These are phyloP conservation scores for Gallirallus australis DNA, from an alignment of 2,797 vertebrate species.

Conservation along the genomic window DNA sequence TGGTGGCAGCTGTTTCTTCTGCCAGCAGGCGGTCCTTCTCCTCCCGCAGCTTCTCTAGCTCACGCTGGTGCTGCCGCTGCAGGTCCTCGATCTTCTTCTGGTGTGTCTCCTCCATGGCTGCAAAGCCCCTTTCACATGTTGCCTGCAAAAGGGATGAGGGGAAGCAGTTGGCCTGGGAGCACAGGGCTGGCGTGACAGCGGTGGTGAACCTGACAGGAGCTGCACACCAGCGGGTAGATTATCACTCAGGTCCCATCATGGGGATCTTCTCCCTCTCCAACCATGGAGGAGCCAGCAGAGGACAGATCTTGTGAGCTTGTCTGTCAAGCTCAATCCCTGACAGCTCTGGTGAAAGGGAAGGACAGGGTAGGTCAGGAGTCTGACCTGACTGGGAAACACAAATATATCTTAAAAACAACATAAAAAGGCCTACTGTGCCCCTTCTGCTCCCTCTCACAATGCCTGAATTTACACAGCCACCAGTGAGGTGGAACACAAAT, in stretches of 20 bases:
- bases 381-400: not conserved
- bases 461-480: not conserved
- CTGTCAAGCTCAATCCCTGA: rapidly evolving
- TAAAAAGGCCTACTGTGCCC: not conserved
- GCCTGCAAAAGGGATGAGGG: conserved; percentile 80
- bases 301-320: not conserved
- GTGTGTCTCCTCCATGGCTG: conserved; percentile 97
- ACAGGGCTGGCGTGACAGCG: rapidly evolving
- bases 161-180: not conserved
- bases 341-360: not conserved
- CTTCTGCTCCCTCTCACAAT: not conserved
- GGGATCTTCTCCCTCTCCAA: not conserved
- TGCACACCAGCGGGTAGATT: rapidly evolving
- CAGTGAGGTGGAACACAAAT: not conserved
- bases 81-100: conserved; percentile 96
- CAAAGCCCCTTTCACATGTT: conserved; percentile 96
- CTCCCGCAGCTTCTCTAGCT: conserved; percentile 93
- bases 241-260: not conserved
- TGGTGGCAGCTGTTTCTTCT: conserved; percentile 96
- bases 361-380: not conserved
- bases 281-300: rapidly evolving
- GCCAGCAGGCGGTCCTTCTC: conserved; percentile 95
- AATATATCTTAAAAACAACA: not conserved
- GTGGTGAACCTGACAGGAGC: not conserved
- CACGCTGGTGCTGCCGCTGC: conserved; percentile 95